Evolutionary conservation across 2,797 vertebrate genomes (phyloP).

Genomic region (Vireo griseus): DNA sequence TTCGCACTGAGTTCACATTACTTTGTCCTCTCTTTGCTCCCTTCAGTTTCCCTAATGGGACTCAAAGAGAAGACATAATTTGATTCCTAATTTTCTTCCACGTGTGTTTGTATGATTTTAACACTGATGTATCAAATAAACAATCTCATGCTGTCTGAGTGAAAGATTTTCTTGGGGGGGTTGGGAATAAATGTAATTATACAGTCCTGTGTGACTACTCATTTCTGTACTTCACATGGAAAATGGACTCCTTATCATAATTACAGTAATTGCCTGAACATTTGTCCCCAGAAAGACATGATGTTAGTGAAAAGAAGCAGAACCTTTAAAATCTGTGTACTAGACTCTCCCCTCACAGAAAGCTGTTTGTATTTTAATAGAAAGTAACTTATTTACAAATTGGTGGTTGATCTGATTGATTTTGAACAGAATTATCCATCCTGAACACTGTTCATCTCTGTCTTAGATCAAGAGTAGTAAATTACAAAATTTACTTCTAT

Average conservation of each 20-base stretch:
- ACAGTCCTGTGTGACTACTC: not conserved
- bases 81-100: slow-evolving; percentile 49
- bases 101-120: slow-evolving; percentile 14
- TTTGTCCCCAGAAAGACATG: slow-evolving; percentile 33
- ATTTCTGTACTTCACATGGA: slow-evolving; percentile 30
- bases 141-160: slow-evolving; percentile 20
- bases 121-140: slow-evolving; percentile 50
- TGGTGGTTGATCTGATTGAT: slow-evolving; percentile 34
- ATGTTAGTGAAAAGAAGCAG: slow-evolving; percentile 61
- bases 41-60: slow-evolving; percentile 32
- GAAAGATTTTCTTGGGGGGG: slow-evolving; percentile 17
- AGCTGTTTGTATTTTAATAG: slow-evolving; percentile 32
- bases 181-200: slow-evolving; percentile 1
- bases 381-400: slow-evolving; percentile 40
- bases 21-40: slow-evolving; percentile 36
- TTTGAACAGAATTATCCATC: slow-evolving; percentile 52
- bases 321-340: slow-evolving; percentile 11
- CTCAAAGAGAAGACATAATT: slow-evolving; percentile 26
- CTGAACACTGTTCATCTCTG: slow-evolving; percentile 26
- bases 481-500: slow-evolving; percentile 21
- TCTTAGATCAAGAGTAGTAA: slow-evolving; percentile 45
- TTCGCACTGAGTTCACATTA: slow-evolving; percentile 23
- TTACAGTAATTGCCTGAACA: slow-evolving; percentile 54
- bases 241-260: slow-evolving; percentile 49
- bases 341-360: not conserved